Evolutionary conservation across 2,797 vertebrate genomes (phyloP).

Genomic region (Eospalax fontanierii): DNA sequence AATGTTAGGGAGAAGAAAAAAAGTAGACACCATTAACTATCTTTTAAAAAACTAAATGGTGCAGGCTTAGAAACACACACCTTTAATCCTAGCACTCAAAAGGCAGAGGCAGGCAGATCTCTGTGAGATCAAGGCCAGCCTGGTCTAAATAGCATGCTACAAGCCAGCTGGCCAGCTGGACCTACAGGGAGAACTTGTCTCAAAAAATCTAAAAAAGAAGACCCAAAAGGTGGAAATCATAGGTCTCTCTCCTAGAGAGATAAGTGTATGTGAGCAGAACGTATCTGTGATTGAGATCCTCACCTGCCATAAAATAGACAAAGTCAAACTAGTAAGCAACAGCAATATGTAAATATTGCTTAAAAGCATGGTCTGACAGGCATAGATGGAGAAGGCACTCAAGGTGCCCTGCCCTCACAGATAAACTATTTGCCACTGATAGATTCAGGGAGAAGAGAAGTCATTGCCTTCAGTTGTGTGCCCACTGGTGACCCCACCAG

Average conservation of each 20-base stretch:
- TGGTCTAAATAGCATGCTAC: no score
- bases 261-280: neutral
- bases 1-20: neutral
- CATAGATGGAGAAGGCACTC: neutral
- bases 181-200: no score
- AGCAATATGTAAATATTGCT: neutral
- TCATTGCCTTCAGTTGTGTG: neutral
- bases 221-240: neutral
- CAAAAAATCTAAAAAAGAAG: neutral
- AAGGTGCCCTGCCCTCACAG: neutral
- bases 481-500: neutral
- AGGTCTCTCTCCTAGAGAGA: neutral
- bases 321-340: slow-evolving; percentile 21
- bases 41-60: no score
- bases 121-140: no score
- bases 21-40: neutral
- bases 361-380: neutral
- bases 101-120: no score
- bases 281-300: no score
- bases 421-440: no score
- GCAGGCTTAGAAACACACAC: no score
- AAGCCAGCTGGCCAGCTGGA: no score
- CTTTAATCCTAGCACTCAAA: no score
- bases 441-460: neutral
- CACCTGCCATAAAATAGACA: neutral